These are phyloP conservation scores for Sturnus vulgaris DNA, from an alignment of 2,113 vertebrate species.

Conservation along the genomic window DNA sequence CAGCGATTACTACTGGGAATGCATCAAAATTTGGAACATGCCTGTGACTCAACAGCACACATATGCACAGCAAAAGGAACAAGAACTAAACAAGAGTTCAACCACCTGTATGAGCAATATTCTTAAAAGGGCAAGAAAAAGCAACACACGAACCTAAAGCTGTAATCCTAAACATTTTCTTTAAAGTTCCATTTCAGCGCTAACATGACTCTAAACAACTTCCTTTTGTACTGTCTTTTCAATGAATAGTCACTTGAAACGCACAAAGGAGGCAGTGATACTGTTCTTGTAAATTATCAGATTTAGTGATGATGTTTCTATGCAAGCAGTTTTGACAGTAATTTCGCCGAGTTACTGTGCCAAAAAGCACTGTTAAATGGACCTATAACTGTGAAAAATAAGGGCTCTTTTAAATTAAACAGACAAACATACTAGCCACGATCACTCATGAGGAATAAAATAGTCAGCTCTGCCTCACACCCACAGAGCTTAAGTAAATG, in stretches of 20 bases:
- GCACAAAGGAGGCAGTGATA: neutral
- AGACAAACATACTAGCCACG: accelerated
- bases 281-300: accelerated
- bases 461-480: neutral
- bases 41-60: neutral
- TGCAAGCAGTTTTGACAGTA: neutral
- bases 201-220: neutral
- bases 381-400: neutral
- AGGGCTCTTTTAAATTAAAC: neutral
- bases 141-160: accelerated
- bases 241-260: neutral
- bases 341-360: neutral
- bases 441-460: neutral
- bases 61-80: neutral
- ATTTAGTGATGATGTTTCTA: neutral
- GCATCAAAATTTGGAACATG: neutral
- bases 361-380: neutral
- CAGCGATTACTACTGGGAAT: neutral
- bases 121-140: neutral
- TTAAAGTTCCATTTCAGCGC: neutral
- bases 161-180: neutral
- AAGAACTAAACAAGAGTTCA: neutral
- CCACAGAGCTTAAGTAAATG: too few species aligned
- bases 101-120: neutral
- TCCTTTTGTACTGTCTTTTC: neutral